These are phyloP conservation scores for Carcina quercana DNA, from an alignment of 2,888 invertebrate genomes.

Conservation along the genomic window DNA sequence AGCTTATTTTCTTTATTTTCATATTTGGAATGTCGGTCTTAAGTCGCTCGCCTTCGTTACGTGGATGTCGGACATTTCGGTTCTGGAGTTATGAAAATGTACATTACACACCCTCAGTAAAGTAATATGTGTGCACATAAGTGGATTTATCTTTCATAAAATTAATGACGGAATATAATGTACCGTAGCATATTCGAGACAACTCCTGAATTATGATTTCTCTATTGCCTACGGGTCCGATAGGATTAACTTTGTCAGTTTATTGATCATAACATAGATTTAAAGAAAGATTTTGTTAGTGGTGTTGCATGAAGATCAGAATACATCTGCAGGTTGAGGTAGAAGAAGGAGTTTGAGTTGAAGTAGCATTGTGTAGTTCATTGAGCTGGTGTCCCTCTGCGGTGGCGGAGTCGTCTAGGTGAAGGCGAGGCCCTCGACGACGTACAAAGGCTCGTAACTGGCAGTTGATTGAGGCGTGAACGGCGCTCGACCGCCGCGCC, in stretches of 20 bases:
- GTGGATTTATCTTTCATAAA: no score
- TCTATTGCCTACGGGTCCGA: no score
- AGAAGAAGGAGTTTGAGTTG: background rate
- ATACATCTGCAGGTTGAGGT: conserved; percentile 7
- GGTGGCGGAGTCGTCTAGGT: no score
- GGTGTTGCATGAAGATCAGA: background rate
- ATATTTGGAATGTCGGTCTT: conserved; percentile 66
- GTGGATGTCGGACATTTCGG: conserved; percentile 43
- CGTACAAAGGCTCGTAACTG: conserved; percentile 59
- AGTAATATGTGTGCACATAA: no score
- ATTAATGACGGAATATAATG: no score
- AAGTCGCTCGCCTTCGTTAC: conserved; percentile 42
- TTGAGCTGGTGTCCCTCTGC: conserved; percentile 14
- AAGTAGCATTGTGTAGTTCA: conserved; percentile 7
- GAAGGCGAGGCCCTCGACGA: conserved; percentile 42
- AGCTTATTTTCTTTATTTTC: conserved; percentile 75
- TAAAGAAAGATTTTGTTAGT: background rate
- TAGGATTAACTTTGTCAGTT: no score
- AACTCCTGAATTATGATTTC: no score
- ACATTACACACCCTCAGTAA: background rate
- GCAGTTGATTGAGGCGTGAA: conserved; percentile 72
- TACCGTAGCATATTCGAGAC: no score
- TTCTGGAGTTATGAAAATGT: conserved; percentile 26
- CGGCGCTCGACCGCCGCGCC: conserved; percentile 57
- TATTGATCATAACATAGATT: no score